Conservation (phyloP, 2,113 vertebrate species). For the Irena cyanogastra region DNA sequence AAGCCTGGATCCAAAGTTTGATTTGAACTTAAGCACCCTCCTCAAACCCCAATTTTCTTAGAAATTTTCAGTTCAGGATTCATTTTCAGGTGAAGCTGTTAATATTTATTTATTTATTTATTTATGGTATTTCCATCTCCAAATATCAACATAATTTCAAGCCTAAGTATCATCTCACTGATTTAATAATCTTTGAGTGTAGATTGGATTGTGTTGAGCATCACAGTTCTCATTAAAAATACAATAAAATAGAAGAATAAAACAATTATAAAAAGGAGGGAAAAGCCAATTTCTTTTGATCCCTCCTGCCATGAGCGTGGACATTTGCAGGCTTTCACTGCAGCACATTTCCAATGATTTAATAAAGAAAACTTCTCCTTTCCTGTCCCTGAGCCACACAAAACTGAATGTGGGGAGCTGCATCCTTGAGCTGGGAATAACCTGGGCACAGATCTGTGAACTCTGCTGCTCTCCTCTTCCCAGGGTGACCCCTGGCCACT, state of each 20-base stretch:
- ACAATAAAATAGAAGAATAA: rapidly evolving
- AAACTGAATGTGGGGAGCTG: rapidly evolving
- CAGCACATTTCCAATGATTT: background rate
- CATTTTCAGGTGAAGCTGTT: background rate
- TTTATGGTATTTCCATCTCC: background rate
- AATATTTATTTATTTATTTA: background rate
- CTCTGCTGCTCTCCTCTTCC: background rate
- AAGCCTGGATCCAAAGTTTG: background rate
- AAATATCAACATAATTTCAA: background rate
- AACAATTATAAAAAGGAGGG: rapidly evolving
- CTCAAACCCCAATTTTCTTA: background rate
- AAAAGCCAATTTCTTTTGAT: background rate
- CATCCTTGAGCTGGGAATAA: background rate
- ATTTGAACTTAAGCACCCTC: background rate
- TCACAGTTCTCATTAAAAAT: background rate
- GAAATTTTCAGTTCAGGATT: background rate
- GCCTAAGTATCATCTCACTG: background rate
- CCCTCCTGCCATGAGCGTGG: background rate
- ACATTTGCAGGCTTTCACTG: background rate
- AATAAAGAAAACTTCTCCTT: background rate
- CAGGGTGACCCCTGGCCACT: background rate
- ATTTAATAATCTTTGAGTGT: background rate
- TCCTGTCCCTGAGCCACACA: background rate
- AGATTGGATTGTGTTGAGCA: background rate
- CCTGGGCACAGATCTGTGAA: background rate